These are phyloP conservation scores for Synergus japonicus DNA, from an alignment of 2,888 invertebrate species.

Conservation along the genomic window DNA sequence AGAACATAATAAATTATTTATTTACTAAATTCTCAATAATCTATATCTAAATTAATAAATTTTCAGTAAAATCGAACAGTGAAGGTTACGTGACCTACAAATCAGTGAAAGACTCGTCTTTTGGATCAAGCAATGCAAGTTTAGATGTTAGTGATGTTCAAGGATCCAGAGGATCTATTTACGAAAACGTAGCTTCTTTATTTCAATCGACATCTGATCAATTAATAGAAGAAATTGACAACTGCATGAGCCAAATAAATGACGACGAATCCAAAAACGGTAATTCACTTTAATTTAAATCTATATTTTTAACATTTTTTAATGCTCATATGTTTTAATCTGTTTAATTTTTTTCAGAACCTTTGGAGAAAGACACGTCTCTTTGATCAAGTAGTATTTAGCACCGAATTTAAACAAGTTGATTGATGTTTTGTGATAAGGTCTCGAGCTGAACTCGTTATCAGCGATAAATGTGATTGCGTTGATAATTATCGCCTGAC, in stretches of 20 bases:
- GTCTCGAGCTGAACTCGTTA: conserved; percentile 20
- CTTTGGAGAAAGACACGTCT: conserved; percentile 56
- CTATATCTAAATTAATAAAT: not conserved
- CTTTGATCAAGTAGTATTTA: conserved; percentile 42
- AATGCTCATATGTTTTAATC: conserved; percentile 10
- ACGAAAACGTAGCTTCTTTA: conserved; percentile 62
- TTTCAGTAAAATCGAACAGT: conserved; percentile 61
- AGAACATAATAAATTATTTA: not conserved
- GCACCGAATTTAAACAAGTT: not conserved
- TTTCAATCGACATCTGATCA: conserved; percentile 59
- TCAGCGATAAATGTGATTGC: conserved; percentile 34
- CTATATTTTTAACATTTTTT: conserved; percentile 15
- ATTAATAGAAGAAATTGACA: conserved; percentile 51
- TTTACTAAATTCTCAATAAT: not conserved
- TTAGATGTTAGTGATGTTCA: conserved; percentile 57
- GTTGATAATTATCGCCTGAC: conserved; percentile 26
- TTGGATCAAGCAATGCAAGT: conserved; percentile 58
- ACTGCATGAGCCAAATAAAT: conserved; percentile 53
- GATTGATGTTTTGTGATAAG: conserved; percentile 27
- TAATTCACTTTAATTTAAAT: conserved; percentile 41
- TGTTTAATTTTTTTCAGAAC: conserved; percentile 49
- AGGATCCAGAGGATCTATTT: conserved; percentile 60
- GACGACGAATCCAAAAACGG: conserved; percentile 43
- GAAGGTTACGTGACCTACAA: conserved; percentile 63
- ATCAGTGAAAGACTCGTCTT: conserved; percentile 54